These are phyloP conservation scores for Eueremaeus valkanovi DNA, from an alignment of 2,888 invertebrate genomes.

Conservation along the genomic window DNA sequence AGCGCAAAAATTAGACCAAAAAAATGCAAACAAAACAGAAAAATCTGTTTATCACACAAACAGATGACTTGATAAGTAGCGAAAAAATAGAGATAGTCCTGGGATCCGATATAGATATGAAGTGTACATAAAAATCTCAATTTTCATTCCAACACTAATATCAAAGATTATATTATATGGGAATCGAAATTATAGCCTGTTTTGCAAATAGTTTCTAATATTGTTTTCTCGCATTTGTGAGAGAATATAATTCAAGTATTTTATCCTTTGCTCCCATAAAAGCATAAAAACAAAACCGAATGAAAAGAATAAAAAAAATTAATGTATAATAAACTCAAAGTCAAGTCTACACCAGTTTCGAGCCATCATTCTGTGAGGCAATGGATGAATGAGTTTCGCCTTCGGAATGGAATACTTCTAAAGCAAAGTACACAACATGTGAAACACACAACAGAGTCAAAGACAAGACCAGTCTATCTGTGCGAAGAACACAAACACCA, in stretches of 20 bases:
- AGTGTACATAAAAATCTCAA: not conserved
- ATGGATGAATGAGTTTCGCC: conserved; percentile 10
- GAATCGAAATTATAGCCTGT: not conserved
- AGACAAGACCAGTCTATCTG: not conserved
- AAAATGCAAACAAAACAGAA: not conserved
- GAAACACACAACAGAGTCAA: not conserved
- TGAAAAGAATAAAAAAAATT: not conserved
- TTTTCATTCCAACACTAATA: not conserved
- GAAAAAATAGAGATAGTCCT: not conserved
- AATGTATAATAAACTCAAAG: not conserved
- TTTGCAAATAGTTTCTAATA: not conserved
- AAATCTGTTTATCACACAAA: not conserved
- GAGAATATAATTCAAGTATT: not conserved
- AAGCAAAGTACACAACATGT: not conserved
- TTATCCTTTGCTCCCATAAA: not conserved
- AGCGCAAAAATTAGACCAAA: too few species aligned
- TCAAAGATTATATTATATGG: too few species aligned
- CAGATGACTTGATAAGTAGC: not conserved
- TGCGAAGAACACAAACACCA: too few species aligned
- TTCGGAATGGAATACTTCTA: not conserved
- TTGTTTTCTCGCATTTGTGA: not conserved
- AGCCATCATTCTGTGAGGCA: not conserved
- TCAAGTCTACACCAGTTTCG: not conserved
- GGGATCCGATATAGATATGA: not conserved
- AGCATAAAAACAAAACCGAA: not conserved